Evolutionary conservation across 2,113 vertebrate genomes (phyloP).

Genomic region (Trochalopteron elliotii): DNA sequence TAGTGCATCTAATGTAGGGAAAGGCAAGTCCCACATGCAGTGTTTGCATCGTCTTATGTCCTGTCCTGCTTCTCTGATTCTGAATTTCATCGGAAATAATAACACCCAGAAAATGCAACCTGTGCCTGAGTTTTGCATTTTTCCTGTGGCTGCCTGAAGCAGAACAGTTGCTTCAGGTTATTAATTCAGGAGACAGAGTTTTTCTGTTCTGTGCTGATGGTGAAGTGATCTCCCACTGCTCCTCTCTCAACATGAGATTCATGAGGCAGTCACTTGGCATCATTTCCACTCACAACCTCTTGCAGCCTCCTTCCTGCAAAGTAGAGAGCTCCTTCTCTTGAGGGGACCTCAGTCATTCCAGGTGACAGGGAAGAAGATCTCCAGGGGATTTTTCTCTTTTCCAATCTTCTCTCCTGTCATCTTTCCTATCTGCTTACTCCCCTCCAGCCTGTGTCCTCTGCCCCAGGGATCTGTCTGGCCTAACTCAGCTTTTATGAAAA

Average conservation of each 20-base stretch:
- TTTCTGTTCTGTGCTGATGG: conserved; percentile 11
- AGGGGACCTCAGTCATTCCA: conserved; percentile 30
- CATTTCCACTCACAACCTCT: conserved; percentile 10
- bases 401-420: not conserved
- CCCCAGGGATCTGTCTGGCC: not conserved
- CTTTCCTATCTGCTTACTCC: not conserved
- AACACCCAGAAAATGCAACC: not conserved
- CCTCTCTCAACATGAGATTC: conserved; percentile 29
- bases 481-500: not conserved
- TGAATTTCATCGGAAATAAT: not conserved
- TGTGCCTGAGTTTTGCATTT: not conserved
- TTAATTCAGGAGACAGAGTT: conserved; percentile 35
- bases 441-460: not conserved
- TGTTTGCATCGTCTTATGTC: not conserved
- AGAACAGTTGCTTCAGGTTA: conserved; percentile 12
- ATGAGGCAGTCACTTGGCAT: conserved; percentile 46
- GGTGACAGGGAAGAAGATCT: conserved; percentile 13
- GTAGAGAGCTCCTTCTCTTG: not conserved
- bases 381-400: not conserved
- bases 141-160: not conserved
- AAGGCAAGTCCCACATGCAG: not conserved
- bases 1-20: not conserved
- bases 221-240: conserved; percentile 53
- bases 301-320: conserved; percentile 1
- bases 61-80: not conserved